Base-by-base conservation (phyloP, 2,888 invertebrate species). In the Pimpla rufipes region DNA sequence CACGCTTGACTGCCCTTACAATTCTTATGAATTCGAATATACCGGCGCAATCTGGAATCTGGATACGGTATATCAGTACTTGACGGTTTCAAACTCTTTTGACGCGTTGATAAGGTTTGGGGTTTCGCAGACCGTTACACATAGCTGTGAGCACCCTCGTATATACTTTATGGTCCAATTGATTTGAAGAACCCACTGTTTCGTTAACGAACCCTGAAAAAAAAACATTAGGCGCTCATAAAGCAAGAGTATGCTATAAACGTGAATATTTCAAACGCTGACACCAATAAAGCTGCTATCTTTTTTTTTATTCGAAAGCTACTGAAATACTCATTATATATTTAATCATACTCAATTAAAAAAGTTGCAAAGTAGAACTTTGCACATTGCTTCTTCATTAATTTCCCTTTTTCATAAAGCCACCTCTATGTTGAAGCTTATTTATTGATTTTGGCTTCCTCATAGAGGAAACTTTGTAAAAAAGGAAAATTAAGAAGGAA, bases 61-160 rank as follows among this genome's bases (percentile, higher is more conserved):
- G 37, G 37, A 37, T 37, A 37, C 37, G 37, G 37, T 37, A 37
- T 37, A 37, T 37, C 37, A 37, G 37, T 37, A 37, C 37, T 47
- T 10, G 47, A n/a, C 13, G 13, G 47, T 47, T 47, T 47, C 47
- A 47, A 47, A 10, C 13, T 47, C n/a, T 47, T 47, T 37, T 37
- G 37, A 37, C 47, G 47, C 52, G 52, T 47, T 47, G 21, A 52
- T 52, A 52, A n/a, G 52, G 52, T 52, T 52, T 52, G 18, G 52
- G 52, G 21, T 52, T 52, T 52, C 52, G 16, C 21, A 52, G 21
- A 16, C 18, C 21, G 21, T 52, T 52, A 21, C 52, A 52, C 52
- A 52, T 52, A 18, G 21, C 18, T 18, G 52, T 52, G 21, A 52
- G 52, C 7, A 52, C 52, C 21, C 52, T 52, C 18, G n/a, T 52